These are phyloP conservation scores for Orthosia incerta DNA, from an alignment of 2,888 invertebrate species.

Conservation along the genomic window DNA sequence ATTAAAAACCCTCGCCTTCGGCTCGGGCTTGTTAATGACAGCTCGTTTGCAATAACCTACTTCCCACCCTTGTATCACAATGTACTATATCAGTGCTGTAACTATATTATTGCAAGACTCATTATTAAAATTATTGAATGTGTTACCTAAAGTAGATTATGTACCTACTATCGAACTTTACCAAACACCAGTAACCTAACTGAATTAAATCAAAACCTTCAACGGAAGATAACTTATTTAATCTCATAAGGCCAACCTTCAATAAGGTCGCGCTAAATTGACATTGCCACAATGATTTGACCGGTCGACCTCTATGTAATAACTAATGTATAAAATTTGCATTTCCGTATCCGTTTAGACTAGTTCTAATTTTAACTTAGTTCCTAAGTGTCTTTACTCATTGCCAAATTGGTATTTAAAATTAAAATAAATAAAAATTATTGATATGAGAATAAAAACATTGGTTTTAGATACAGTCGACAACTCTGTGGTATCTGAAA, in stretches of 20 bases:
- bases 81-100: too few relatives aligned
- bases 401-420: too few relatives aligned
- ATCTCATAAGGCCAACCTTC: constrained; percentile 4
- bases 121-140: background rate
- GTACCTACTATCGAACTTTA: background rate
- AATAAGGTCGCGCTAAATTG: constrained; percentile 10
- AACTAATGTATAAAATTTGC: constrained; percentile 1
- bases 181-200: background rate
- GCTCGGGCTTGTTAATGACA: too few relatives aligned
- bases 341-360: constrained; percentile 20
- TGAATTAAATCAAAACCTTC: constrained; percentile 3
- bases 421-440: background rate
- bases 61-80: too few relatives aligned
- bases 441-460: too few relatives aligned
- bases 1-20: too few relatives aligned
- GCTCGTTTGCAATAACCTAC: too few relatives aligned
- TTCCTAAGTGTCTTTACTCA: too few relatives aligned
- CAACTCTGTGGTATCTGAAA: too few relatives aligned
- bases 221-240: background rate
- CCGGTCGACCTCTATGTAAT: constrained; percentile 13
- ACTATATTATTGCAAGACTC: background rate
- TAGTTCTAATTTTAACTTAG: too few relatives aligned
- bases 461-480: too few relatives aligned
- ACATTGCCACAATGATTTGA: constrained; percentile 13
- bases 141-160: background rate